Evolutionary conservation across 1,140 invertebrate genomes (phyloP).

Genomic region (Eufriesea mexicana): DNA sequence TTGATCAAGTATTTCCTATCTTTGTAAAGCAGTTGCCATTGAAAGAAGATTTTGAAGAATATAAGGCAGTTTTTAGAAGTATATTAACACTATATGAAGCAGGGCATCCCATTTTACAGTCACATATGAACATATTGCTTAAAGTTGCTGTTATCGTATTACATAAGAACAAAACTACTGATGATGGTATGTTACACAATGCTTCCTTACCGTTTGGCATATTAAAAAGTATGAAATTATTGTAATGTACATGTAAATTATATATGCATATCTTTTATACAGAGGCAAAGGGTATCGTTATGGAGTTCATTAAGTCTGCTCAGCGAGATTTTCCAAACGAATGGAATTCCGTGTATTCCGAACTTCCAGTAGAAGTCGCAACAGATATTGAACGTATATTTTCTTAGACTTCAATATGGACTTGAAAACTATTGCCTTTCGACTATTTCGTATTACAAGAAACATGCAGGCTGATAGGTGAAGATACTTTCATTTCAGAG

Average conservation of each 20-base stretch:
- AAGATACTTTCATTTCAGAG: constrained; percentile 3
- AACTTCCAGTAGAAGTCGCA: constrained; percentile 77
- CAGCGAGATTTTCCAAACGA: constrained; percentile 84
- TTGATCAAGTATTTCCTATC: constrained; percentile 88
- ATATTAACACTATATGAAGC: constrained; percentile 85
- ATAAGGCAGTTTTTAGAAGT: constrained; percentile 87
- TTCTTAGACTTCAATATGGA: constrained; percentile 52
- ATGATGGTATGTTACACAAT: constrained; percentile 75
- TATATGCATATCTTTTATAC: constrained; percentile 63
- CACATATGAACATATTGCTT: constrained; percentile 83
- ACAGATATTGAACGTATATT: constrained; percentile 74
- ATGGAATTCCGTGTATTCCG: constrained; percentile 78
- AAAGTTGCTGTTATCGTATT: constrained; percentile 82
- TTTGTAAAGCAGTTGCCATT: constrained; percentile 88
- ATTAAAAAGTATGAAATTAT: background rate
- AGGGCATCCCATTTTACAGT: constrained; percentile 82
- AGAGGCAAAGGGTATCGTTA: constrained; percentile 81
- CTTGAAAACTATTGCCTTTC: background rate
- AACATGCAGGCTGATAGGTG: constrained; percentile 4
- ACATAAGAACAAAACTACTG: constrained; percentile 81
- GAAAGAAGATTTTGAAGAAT: constrained; percentile 89
- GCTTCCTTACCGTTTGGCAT: constrained; percentile 17
- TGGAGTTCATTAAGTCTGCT: constrained; percentile 82
- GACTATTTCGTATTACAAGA: background rate
- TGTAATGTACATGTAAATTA: background rate